Evolutionary conservation across 2,113 vertebrate genomes (phyloP), one percentile per base, ranked within the genome.

Genomic region (Datnioides undecimradiatus): DNA sequence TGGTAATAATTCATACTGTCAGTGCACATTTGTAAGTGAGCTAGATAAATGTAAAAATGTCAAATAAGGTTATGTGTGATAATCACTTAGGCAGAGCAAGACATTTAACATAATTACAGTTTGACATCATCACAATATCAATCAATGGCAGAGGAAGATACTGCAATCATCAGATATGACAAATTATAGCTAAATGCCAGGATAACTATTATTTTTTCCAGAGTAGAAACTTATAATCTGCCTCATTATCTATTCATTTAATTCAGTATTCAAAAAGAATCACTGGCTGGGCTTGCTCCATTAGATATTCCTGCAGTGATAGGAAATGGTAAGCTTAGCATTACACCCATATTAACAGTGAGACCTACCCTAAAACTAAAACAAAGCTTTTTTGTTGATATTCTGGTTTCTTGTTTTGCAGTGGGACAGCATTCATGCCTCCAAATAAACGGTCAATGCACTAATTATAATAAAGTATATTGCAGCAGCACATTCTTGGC

Each of bases 11-110:
- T 71, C 27, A 77, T 38, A 31, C 52, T 10, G 52, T 79, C 55
- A 29, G 41, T 3, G 65, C 21, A 48, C 46, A 60, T 80, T 82
- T 74, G 76, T 76, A 63, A 75, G 66, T 8, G 23, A 57, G 73
- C 14, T n/a, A 45, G 27, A 51, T 51, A 17, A 1, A 16, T 40
- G 34, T 14, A 69, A 55, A 27, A 73, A 82, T 49, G 64, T 68
- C 63, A 73, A 43, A 48, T 63, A 45, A 57, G 23, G 45, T 83
- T 79, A 72, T 5, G 62, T 33, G 57, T 66, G 51, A 76, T 36
- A 51, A 62, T 64, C 16, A 25, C 0, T 16, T 46, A 58, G 48
- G 45, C 73, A 40, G 8, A 16, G 34, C 8, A 23, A 71, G 54
- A 38, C 54, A 40, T 68, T 57, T 46, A 58, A 73, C 40, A 45